These are phyloP conservation scores for Glomeris marginata DNA, from an alignment of 2,888 invertebrate species.

Conservation along the genomic window DNA sequence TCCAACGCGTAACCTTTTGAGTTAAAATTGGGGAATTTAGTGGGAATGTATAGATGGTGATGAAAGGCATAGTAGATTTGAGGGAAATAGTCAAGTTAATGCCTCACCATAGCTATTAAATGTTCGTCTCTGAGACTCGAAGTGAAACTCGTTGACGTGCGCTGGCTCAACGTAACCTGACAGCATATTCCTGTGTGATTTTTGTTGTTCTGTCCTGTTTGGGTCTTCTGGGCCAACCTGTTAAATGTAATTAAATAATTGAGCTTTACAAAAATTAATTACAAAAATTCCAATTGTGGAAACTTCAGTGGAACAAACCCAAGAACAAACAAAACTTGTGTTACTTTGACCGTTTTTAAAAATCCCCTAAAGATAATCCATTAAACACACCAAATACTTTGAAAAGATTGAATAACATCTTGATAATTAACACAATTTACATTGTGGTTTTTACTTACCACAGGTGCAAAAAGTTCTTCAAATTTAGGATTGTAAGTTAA, in stretches of 20 bases:
- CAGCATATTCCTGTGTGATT: conserved; percentile 72
- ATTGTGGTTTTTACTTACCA: conserved; percentile 32
- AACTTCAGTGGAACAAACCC: too few relatives aligned
- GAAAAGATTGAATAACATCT: neutral
- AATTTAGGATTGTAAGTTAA: conserved; percentile 80
- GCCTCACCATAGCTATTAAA: conserved; percentile 69
- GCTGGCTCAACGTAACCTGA: conserved; percentile 91
- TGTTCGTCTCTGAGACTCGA: conserved; percentile 89
- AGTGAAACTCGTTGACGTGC: conserved; percentile 90
- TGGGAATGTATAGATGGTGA: neutral
- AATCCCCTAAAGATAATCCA: conserved; percentile 4
- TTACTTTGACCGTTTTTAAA: too few relatives aligned
- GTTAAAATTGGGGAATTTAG: neutral
- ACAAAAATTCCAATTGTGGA: too few relatives aligned
- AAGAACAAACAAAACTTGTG: too few relatives aligned
- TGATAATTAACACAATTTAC: neutral
- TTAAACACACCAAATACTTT: neutral
- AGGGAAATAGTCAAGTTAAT: neutral
- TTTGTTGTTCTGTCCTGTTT: conserved; percentile 75
- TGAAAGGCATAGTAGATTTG: conserved; percentile 1
- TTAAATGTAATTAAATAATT: too few relatives aligned
- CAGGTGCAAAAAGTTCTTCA: conserved; percentile 85
- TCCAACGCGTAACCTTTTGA: conserved; percentile 67
- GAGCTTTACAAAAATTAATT: too few relatives aligned
- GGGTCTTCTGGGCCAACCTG: conserved; percentile 79